phyloP scores from a whole-genome alignment of 53 echinoderm and acorn worm genomes.

The Paelopatides confundens region DNA sequence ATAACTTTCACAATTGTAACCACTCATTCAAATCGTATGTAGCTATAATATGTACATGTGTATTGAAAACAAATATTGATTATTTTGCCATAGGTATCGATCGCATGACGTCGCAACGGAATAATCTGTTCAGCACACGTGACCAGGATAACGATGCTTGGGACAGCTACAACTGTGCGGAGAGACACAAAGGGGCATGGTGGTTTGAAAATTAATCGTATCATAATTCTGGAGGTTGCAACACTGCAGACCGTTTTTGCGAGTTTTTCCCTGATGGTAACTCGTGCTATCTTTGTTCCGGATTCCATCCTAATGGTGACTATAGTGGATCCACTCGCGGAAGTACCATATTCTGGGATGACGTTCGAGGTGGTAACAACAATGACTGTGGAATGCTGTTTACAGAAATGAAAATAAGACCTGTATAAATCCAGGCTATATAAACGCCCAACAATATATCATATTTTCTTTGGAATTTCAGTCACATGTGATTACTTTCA shows the following conservation, averaged over 20 bases:
- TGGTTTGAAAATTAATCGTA: neutral
- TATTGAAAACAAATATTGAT: too few relatives aligned
- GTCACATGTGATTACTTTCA: too few relatives aligned
- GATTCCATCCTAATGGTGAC: neutral
- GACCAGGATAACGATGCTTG: too few relatives aligned
- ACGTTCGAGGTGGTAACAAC: neutral
- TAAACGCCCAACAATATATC: too few relatives aligned
- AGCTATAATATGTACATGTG: too few relatives aligned
- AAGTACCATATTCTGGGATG: neutral
- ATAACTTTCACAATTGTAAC: too few relatives aligned
- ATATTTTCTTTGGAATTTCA: too few relatives aligned
- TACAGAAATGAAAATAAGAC: neutral
- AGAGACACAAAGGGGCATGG: neutral
- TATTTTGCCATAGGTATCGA: too few relatives aligned
- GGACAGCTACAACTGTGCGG: too few relatives aligned
- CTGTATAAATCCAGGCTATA: neutral
- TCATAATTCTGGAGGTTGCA: neutral
- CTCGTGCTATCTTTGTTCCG: neutral
- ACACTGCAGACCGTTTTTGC: neutral
- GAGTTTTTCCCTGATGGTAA: neutral
- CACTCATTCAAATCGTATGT: too few relatives aligned
- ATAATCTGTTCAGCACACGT: too few relatives aligned
- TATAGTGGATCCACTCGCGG: neutral
- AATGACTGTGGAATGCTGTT: neutral
- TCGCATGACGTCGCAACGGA: too few relatives aligned